Base-by-base conservation (phyloP, 1,140 invertebrate genomes). In the Leptoteleia sp. region DNA sequence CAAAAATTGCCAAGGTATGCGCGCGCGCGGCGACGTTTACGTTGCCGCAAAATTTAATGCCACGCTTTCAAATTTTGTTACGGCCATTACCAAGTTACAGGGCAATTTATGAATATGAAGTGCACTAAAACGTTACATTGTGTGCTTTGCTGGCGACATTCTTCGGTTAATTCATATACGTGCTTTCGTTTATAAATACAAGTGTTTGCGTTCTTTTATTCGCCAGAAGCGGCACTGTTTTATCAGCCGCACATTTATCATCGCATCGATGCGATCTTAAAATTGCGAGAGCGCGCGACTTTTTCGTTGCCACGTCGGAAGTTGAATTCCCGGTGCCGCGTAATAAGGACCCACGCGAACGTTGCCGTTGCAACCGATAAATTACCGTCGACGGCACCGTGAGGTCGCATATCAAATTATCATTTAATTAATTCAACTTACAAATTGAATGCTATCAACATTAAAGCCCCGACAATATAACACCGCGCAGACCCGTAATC, bases 401-500 rank as follows among this genome's bases (percentile, higher is more conserved):
- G 25, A 47, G 16, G 43, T 48, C 6, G 19, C 27, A 27, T 65
- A 67, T 52, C 47, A 52, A 59, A 61, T 52, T 40, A 16, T 61
- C 42, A 52, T 52, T 65, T 57, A 67, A 67, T 68, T 67, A 76
- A 68, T 76, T 67, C 27, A 62, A 45, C 55, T 47, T 67, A 76
- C 62, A 61, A 76, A 68, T 68, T 54, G 55, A 57, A 55, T 47
- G 54, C 12, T 47, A 68, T 76, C 47, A 54, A 52, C 54, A 50
- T 61, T 68, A 55, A 57, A 65, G 12, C 12, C 12, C 15, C 29
- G 68, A 75, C 45, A 75, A n/a, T n/a, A 54, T 75, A 61, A 67
- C 61, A 61, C 35, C 7, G 22, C 11, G 12, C 19, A 11, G 61
- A 25, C 42, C 57, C 42, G 38, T 71, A 61, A 31, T 15, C 15